Percentiles rank a stretch among this genome's conserved stretches.
These are phyloP conservation scores for Alosa sapidissima DNA, from an alignment of 2,797 vertebrate species.

Conservation along the genomic window DNA sequence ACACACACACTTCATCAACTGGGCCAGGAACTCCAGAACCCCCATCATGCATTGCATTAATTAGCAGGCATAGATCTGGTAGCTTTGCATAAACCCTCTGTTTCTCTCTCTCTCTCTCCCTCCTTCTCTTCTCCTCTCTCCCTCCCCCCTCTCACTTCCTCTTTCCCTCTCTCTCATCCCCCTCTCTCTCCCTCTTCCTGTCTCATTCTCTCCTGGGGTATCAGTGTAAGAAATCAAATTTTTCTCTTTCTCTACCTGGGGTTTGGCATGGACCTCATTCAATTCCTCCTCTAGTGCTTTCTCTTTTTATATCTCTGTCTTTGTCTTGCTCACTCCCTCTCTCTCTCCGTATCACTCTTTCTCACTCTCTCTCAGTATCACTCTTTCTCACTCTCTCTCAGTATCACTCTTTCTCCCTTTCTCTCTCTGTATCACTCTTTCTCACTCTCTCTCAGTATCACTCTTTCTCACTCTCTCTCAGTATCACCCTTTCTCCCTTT, in stretches of 20 bases:
- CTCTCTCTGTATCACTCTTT: too few relatives aligned
- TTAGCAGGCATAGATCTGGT: conserved; percentile 63
- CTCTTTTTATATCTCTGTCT: conserved; percentile 14
- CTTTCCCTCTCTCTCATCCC: too few relatives aligned
- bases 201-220: too few relatives aligned
- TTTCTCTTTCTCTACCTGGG: too few relatives aligned
- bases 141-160: too few relatives aligned
- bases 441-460: conserved; percentile 46
- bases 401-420: too few relatives aligned
- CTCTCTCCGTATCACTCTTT: conserved; percentile 17
- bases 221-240: too few relatives aligned
- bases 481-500: too few relatives aligned
- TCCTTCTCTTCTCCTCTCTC: too few relatives aligned
- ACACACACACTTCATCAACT: neutral
- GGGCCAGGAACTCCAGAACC: conserved; percentile 61
- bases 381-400: neutral
- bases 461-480: conserved; percentile 38
- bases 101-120: neutral
- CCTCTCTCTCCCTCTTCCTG: too few relatives aligned
- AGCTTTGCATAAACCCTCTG: conserved; percentile 48
- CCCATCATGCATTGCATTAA: conserved; percentile 69
- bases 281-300: too few relatives aligned
- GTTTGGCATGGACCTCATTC: too few relatives aligned
- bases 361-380: neutral
- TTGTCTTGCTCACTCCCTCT: conserved; percentile 29